Evolutionary conservation across 2,888 invertebrate genomes (phyloP).

Genomic region (Hymenopus coronatus): DNA sequence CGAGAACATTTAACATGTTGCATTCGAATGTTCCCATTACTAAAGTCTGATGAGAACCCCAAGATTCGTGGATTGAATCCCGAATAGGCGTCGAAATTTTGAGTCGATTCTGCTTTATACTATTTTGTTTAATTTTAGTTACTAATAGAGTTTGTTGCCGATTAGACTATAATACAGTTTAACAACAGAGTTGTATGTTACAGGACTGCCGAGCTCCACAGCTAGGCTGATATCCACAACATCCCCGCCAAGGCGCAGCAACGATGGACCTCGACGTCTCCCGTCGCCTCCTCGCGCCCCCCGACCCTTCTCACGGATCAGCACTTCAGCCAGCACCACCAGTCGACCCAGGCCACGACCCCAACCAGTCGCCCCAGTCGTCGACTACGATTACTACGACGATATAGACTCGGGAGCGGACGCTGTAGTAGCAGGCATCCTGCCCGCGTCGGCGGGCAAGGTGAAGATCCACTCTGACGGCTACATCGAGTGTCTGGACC

Average conservation of each 20-base stretch:
- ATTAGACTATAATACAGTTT: too few relatives aligned
- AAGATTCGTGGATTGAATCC: too few relatives aligned
- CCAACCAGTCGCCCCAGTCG: slow-evolving; percentile 43
- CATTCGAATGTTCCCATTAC: too few relatives aligned
- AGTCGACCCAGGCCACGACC: slow-evolving; percentile 5
- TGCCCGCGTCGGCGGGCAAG: slow-evolving; percentile 54
- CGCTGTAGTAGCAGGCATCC: slow-evolving; percentile 46
- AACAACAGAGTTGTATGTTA: too few relatives aligned
- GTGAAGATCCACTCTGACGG: slow-evolving; percentile 65
- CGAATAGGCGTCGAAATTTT: too few relatives aligned
- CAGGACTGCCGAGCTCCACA: not conserved
- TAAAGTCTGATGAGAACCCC: too few relatives aligned
- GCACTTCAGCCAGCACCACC: not conserved
- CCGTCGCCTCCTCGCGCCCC: slow-evolving; percentile 32
- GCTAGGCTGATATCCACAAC: slow-evolving; percentile 1
- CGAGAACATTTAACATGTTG: too few relatives aligned
- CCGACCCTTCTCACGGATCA: slow-evolving; percentile 27
- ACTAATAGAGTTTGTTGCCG: too few relatives aligned
- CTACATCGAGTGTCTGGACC: slow-evolving; percentile 79
- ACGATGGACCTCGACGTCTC: not conserved
- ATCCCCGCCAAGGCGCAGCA: not conserved
- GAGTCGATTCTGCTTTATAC: too few relatives aligned
- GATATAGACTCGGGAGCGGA: slow-evolving; percentile 48
- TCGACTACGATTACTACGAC: slow-evolving; percentile 69
- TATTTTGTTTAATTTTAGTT: too few relatives aligned